Base-by-base conservation (phyloP, 2,888 invertebrate genomes). In the Sisyra terminalis region DNA sequence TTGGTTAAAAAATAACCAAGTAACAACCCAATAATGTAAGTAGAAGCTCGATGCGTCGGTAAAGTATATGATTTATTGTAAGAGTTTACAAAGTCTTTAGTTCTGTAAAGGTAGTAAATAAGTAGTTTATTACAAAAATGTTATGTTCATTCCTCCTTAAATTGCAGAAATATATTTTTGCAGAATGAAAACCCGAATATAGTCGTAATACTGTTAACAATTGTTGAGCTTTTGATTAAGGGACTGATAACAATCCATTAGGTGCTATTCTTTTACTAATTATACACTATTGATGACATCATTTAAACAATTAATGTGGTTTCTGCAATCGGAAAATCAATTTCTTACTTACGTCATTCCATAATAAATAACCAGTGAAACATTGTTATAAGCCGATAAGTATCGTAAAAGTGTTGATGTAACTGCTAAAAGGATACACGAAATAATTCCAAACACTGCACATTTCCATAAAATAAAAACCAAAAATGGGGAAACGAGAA, bases 301-400 rank as follows among this genome's bases (percentile, higher is more conserved):
- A n/a, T n/a, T n/a, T n/a, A n/a, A n/a, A n/a, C n/a, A n/a, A n/a
- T n/a, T n/a, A n/a, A n/a, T n/a, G n/a, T n/a, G n/a, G n/a, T n/a
- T n/a, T n/a, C n/a, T n/a, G n/a, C n/a, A n/a, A n/a, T n/a, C n/a
- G n/a, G 3, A 24, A 24, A 24, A 24, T 24, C 7, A 24, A 9
- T 13, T 45, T 38, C 29, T 47, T 56, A 68, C 71, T 68, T 49
- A 72, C 71, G 69, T 61, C 41, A 67, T 67, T 35, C 71, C 71
- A 44, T 64, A 68, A 51, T 70, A 69, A 48, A 72, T 65, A 55
- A 70, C 62, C 63, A 68, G 66, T 51, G 67, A 66, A 56, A 72
- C 64, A 42, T 69, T 59, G 48, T 69, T 61, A 59, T 64, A 63
- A 46, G 65, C 58, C 9, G 63, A 60, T 37, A 66, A 50, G 48